Percentiles rank a stretch among this genome's conserved stretches.
phyloP scores from a whole-genome alignment of 2,888 invertebrate species.

The Helobdella robusta region DNA sequence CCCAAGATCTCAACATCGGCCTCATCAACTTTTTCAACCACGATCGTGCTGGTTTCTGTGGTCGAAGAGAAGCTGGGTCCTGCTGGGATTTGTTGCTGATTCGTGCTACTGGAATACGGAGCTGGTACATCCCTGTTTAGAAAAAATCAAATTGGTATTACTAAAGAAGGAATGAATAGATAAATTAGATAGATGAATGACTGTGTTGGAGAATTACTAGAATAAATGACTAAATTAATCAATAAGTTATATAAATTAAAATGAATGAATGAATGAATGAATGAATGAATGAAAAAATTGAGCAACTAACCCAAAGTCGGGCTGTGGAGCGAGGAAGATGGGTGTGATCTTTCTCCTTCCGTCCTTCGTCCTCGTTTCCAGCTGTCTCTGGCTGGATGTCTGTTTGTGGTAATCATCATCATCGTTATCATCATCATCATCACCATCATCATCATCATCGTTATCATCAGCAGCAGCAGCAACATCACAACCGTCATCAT shows the following conservation, averaged over 20 bases:
- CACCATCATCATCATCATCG: too few species aligned
- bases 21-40: conserved; percentile 63
- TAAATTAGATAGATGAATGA: too few species aligned
- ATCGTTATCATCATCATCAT: neutral
- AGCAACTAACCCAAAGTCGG: conserved; percentile 55
- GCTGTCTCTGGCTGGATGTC: conserved; percentile 56
- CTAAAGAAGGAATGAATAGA: too few species aligned
- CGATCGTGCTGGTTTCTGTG: conserved; percentile 68
- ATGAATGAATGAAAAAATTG: neutral
- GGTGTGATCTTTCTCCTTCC: conserved; percentile 92
- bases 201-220: too few species aligned
- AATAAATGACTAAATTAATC: too few species aligned
- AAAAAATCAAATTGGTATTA: too few species aligned
- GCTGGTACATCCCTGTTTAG: conserved; percentile 28
- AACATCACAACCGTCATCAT: too few species aligned
- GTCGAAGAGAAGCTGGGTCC: conserved; percentile 62
- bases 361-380: conserved; percentile 84
- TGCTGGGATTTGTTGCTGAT: neutral
- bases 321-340: conserved; percentile 72
- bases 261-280: too few species aligned
- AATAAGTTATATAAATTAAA: too few species aligned
- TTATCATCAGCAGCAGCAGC: too few species aligned
- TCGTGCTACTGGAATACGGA: conserved; percentile 27
- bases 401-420: neutral
- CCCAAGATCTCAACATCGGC: too few species aligned